phyloP scores from a whole-genome alignment of 2,888 invertebrate genomes.

The Leucophenga maculata region DNA sequence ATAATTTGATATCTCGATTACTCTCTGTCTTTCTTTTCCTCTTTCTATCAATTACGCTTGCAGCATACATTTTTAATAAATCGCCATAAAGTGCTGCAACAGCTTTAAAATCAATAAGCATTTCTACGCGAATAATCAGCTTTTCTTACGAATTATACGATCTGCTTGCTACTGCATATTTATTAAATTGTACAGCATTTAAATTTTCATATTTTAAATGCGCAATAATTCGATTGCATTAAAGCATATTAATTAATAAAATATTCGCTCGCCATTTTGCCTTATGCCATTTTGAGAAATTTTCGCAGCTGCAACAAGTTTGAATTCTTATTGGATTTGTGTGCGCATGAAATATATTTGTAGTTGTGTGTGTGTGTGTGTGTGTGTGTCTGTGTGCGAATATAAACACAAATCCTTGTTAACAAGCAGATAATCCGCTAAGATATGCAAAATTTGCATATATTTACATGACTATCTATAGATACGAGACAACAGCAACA shows the following conservation, averaged over 20 bases:
- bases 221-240: constrained; percentile 1
- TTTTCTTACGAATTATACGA: no score
- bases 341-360: background rate
- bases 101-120: no score
- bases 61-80: no score
- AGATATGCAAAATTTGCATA: constrained; percentile 33
- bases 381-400: constrained; percentile 12
- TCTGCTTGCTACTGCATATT: no score
- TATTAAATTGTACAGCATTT: background rate
- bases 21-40: background rate
- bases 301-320: constrained; percentile 19
- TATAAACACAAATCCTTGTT: constrained; percentile 57
- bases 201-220: background rate
- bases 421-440: constrained; percentile 60
- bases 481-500: background rate
- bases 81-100: no score
- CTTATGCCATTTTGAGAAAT: no score
- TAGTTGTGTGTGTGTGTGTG: constrained; percentile 10
- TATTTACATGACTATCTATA: background rate
- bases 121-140: no score
- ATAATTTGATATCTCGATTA: background rate
- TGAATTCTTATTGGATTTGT: constrained; percentile 3
- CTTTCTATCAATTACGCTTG: background rate
- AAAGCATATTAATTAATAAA: constrained; percentile 1
- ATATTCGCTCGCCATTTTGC: background rate